Percentiles rank a stretch among this genome's conserved stretches.
phyloP scores from a whole-genome alignment of 2,888 invertebrate genomes.

The Oeneis ivallda region DNA sequence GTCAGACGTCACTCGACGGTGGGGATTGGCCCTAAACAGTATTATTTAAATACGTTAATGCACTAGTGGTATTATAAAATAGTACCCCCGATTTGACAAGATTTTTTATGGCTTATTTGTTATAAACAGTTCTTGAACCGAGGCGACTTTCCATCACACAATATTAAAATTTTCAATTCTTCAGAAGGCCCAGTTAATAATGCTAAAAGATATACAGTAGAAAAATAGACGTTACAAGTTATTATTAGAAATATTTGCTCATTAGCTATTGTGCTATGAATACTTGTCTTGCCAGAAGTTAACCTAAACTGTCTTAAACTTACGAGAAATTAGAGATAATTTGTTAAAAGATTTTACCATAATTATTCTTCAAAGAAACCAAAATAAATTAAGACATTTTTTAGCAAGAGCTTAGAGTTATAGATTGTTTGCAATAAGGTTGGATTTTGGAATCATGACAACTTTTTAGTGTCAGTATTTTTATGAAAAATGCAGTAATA shows the following conservation, averaged over 20 bases:
- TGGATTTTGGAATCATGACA: background rate
- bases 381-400: background rate
- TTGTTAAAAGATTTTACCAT: background rate
- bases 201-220: background rate
- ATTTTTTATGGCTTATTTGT: too few relatives aligned
- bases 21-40: too few relatives aligned
- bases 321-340: background rate
- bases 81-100: too few relatives aligned
- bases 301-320: background rate
- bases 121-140: background rate
- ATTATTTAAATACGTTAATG: too few relatives aligned
- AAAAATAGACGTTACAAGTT: constrained; percentile 2
- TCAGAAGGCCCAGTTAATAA: background rate
- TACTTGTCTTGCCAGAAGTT: background rate
- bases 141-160: background rate
- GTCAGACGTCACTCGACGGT: too few relatives aligned
- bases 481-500: background rate
- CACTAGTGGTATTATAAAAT: too few relatives aligned
- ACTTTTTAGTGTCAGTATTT: background rate
- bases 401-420: background rate
- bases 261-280: constrained; percentile 4
- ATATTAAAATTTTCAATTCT: constrained; percentile 14
- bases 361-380: background rate
- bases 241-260: constrained; percentile 12
- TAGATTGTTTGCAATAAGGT: background rate